Base-by-base conservation (phyloP, 1,140 invertebrate species). In the Meloidogyne chitwoodi region DNA sequence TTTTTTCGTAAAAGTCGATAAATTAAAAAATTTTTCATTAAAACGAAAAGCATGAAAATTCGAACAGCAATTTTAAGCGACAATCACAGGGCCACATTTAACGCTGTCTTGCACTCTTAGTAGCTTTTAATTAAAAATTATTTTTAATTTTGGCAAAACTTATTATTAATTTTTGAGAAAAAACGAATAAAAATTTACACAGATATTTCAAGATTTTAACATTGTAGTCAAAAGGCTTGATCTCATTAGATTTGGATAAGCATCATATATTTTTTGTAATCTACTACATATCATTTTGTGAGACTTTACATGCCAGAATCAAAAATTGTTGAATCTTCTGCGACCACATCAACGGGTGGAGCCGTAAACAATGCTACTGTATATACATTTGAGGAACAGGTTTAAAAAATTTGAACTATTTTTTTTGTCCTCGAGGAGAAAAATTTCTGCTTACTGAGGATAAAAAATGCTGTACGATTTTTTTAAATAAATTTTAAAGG, bases 401-500 rank as follows among this genome's bases (percentile, higher is more conserved):
- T 56, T 38, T 38, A 8, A 38, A 38, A 38, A 38, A 38, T 66
- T 66, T 1, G 1, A 65, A 16, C 3, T 22, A 19, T 24, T 19
- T 73, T 44, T 31, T n/a, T n/a, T n/a, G n/a, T n/a, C n/a, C n/a
- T n/a, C n/a, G n/a, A n/a, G n/a, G n/a, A n/a, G n/a, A n/a, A n/a
- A n/a, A n/a, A 31, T 31, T 31, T 31, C 6, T 31, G 6, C 62
- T n/a, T n/a, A n/a, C n/a, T n/a, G n/a, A n/a, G n/a, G n/a, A n/a
- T n/a, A n/a, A n/a, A n/a, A n/a, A n/a, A n/a, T n/a, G n/a, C n/a
- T n/a, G n/a, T n/a, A n/a, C n/a, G 2, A 63, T 6, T 63, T 63
- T 63, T 65, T 65, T 14, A 8, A 65, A 2, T 2, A 62, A 16
- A 8, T 19, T 73, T 44, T 41, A 16, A 48, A 82, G 81, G 68